Base-by-base conservation (phyloP, 2,888 invertebrate genomes). In the Icerya purchasi region DNA sequence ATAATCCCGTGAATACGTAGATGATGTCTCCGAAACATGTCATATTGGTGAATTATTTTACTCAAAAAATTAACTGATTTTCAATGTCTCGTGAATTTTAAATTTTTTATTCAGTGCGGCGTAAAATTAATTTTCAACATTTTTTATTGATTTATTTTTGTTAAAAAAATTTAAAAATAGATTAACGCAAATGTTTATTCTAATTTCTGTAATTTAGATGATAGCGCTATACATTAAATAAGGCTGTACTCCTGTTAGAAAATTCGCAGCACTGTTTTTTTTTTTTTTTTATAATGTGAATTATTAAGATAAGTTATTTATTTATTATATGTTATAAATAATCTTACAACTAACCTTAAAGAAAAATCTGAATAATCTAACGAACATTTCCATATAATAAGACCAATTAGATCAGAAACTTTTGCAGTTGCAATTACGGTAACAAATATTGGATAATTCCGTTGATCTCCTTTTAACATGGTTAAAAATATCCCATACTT, bases 401-500 rank as follows among this genome's bases (percentile, higher is more conserved):
- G 80, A 49, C 96, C 96, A 69, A 96, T 88, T 36, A 94, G 78
- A 70, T 96, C 93, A 66, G 80, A 77, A 59, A 94, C 87, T 74
- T 85, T 90, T 23, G 93, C 91, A 66, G 79, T 81, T 20, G 85
- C 80, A 61, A 89, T 76, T 57, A 92, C 86, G 67, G 83, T 81
- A 58, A 91, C 80, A 67, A 81, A 78, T 70, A 93, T 74, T 0
- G 93, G 92, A 73, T 88, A 91, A 65, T 83, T 81, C 64, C 88
- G 80, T 63, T 87, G 81, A 60, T 83, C 82, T 63, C 82, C 82
- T 0, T 86, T 80, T 24, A 90, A 74, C 84, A 93, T 88, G 56
- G 87, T 87, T 70, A 94, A 78, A 69, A 86, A 94, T 64, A 96
- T 92, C 69, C 84, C 84, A 68, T 91, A 90, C 65, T 83, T 84